These are phyloP conservation scores for Zootermopsis nevadensis DNA, from an alignment of 2,888 invertebrate genomes.

Conservation along the genomic window DNA sequence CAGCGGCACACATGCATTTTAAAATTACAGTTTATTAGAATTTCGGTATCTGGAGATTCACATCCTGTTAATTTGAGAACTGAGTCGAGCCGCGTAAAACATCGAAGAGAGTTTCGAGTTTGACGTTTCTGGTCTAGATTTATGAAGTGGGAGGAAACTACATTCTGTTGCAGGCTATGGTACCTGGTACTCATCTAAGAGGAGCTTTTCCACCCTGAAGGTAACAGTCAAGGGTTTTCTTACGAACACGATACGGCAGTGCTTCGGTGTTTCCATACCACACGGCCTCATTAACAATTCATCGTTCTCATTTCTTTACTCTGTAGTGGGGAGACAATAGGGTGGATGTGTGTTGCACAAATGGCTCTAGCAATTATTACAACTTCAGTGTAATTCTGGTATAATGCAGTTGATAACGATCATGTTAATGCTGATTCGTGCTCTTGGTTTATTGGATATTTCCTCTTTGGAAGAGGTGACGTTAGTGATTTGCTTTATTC, in stretches of 20 bases:
- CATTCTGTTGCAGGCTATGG: not conserved
- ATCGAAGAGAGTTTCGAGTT: too few relatives aligned
- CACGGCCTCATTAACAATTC: slow-evolving; percentile 40
- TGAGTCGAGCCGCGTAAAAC: too few relatives aligned
- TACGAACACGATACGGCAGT: not conserved
- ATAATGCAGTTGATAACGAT: slow-evolving; percentile 10
- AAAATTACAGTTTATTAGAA: too few relatives aligned
- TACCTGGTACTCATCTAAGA: not conserved
- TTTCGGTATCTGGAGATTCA: too few relatives aligned
- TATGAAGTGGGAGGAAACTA: not conserved
- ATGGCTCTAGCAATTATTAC: slow-evolving; percentile 26
- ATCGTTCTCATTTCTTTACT: slow-evolving; percentile 27
- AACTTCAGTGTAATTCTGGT: not conserved
- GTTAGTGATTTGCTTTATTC: slow-evolving; percentile 6
- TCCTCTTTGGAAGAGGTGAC: too few relatives aligned
- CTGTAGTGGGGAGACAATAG: not conserved
- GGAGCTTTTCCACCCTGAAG: not conserved
- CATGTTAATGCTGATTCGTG: slow-evolving; percentile 13
- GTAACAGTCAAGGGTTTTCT: slow-evolving; percentile 12
- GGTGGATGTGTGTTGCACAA: slow-evolving; percentile 27
- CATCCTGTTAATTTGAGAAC: too few relatives aligned
- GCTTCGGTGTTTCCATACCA: slow-evolving; percentile 36
- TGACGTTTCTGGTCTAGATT: too few relatives aligned
- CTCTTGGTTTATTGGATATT: not conserved
- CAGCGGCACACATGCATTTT: too few relatives aligned